A percentile compares a stretch with the other conserved stretches of the same genome.
These are phyloP conservation scores for Ptilorrhoa leucosticta DNA, from an alignment of 2,113 vertebrate genomes.

Conservation along the genomic window DNA sequence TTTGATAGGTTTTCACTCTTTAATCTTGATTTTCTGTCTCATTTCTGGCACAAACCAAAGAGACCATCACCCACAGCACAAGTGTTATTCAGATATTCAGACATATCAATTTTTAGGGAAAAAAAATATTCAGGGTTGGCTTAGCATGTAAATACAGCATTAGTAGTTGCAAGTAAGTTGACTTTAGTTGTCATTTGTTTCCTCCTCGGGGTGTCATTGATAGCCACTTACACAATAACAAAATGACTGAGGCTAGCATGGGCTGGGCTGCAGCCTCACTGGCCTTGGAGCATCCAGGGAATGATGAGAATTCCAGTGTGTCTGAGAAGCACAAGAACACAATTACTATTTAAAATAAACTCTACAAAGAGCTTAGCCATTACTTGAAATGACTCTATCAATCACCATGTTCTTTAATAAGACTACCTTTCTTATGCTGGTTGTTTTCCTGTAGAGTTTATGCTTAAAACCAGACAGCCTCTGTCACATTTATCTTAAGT, in stretches of 20 bases:
- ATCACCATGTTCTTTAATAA: conserved; percentile 57
- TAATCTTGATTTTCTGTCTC: neutral
- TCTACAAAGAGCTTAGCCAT: conserved; percentile 35
- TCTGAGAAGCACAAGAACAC: neutral
- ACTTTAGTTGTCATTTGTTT: neutral
- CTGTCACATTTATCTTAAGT: conserved; percentile 58
- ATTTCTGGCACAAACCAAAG: neutral
- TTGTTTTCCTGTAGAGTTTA: conserved; percentile 52
- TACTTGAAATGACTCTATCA: conserved; percentile 58
- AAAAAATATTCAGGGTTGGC: neutral
- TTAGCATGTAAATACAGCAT: neutral
- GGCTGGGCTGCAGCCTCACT: neutral
- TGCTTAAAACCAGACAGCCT: conserved; percentile 58
- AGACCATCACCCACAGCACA: neutral
- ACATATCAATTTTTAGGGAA: neutral
- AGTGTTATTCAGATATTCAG: neutral
- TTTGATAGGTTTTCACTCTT: neutral
- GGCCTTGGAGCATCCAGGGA: neutral
- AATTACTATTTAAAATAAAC: conserved; percentile 47
- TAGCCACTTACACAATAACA: neutral
- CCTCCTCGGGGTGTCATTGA: neutral
- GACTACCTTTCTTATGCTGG: conserved; percentile 28
- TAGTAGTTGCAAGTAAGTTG: neutral
- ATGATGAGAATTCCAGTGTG: neutral
- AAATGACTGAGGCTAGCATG: neutral